A percentile compares a stretch with the other conserved stretches of the same genome.
Evolutionary conservation across 2,888 invertebrate species (phyloP).

Genomic region (Cantharis nigra): DNA sequence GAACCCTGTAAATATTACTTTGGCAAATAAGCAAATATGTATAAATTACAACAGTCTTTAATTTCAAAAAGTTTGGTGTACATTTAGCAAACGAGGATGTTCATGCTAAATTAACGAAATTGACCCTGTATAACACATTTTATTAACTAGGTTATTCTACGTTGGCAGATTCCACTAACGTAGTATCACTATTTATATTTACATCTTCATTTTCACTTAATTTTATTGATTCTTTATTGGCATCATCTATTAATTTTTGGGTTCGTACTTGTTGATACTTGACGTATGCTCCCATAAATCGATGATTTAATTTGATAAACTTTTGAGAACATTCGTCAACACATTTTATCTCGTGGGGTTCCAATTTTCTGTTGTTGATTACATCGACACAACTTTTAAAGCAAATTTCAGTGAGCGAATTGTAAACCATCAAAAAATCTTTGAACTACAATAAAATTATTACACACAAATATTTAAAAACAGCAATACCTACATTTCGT

Average conservation of each 20-base stretch:
- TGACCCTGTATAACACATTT: not conserved
- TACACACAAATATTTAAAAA: not conserved
- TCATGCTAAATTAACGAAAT: not conserved
- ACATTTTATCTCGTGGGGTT: conserved; percentile 30
- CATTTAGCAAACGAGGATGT: not conserved
- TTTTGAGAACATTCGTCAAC: conserved; percentile 33
- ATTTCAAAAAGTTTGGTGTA: not conserved
- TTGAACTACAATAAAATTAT: conserved; percentile 28
- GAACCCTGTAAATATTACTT: not conserved
- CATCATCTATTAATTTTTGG: not conserved
- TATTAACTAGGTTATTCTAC: not conserved
- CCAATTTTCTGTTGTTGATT: conserved; percentile 28
- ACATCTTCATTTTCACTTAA: not conserved
- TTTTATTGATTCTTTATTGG: not conserved
- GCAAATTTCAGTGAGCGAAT: conserved; percentile 32
- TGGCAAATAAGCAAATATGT: not conserved
- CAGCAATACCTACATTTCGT: not conserved
- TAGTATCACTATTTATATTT: not conserved
- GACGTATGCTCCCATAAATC: conserved; percentile 31
- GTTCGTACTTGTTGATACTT: conserved; percentile 26
- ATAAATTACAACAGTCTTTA: not conserved
- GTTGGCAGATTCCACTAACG: not conserved
- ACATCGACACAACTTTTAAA: conserved; percentile 33
- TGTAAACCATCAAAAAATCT: conserved; percentile 36
- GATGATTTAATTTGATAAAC: conserved; percentile 34